Conservation (phyloP, 2,113 vertebrate genomes). For the Actenoides hombroni region DNA sequence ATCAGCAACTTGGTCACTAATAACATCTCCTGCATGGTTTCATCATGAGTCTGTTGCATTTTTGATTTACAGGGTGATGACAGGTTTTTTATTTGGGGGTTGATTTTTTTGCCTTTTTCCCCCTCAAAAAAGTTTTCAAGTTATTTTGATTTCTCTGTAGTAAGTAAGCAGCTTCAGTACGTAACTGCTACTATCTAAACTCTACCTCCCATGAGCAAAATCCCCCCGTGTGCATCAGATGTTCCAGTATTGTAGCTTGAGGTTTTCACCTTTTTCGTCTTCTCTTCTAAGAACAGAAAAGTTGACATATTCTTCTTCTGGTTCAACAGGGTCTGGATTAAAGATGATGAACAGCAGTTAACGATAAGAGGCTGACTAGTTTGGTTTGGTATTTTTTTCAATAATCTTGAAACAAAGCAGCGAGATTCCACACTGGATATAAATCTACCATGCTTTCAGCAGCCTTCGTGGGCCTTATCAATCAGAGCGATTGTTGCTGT, state of each 20-base stretch:
- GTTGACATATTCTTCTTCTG: constrained; percentile 46
- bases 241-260: background rate
- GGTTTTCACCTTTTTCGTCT: constrained; percentile 47
- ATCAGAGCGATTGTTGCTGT: background rate
- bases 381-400: background rate
- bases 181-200: background rate
- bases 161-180: background rate
- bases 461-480: background rate
- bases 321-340: background rate
- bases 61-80: background rate
- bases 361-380: background rate
- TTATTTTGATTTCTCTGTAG: background rate
- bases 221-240: background rate
- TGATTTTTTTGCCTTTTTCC: background rate
- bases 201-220: background rate
- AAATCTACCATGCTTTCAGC: background rate
- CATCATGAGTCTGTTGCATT: background rate
- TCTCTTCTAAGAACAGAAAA: background rate
- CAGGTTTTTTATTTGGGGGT: background rate
- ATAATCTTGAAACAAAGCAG: background rate
- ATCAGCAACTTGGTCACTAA: background rate
- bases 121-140: background rate
- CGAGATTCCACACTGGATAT: background rate
- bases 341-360: constrained; percentile 1
- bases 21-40: background rate